Evolutionary conservation across 2,113 vertebrate species (phyloP).

Genomic region (Sturnira hondurensis): DNA sequence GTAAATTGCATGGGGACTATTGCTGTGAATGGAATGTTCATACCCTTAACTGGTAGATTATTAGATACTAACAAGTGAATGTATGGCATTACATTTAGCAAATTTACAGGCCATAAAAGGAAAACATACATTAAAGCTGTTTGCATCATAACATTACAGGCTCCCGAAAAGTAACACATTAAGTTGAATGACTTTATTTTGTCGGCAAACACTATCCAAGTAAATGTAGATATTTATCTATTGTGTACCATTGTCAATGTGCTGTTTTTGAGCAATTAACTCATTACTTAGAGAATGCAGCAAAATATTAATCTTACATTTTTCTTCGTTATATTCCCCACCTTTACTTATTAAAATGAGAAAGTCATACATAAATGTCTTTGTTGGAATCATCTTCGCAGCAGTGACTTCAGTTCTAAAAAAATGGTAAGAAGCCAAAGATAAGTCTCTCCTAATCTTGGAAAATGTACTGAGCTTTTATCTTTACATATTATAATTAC

Average conservation of each 20-base stretch:
- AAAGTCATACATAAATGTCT: not conserved
- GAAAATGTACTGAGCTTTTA: not conserved
- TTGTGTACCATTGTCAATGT: not conserved
- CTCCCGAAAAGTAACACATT: conserved; percentile 6
- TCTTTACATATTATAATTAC: not conserved
- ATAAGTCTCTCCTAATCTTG: not conserved
- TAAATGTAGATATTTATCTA: not conserved
- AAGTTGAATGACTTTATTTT: conserved; percentile 31
- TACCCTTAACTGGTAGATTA: conserved; percentile 17
- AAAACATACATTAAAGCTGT: conserved; percentile 4
- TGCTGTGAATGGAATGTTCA: conserved; percentile 69
- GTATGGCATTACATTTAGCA: not conserved
- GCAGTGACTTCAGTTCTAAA: not conserved
- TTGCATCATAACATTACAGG: not conserved
- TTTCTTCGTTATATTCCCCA: not conserved
- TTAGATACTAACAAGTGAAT: conserved; percentile 62
- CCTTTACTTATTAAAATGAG: not conserved
- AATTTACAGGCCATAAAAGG: conserved; percentile 27
- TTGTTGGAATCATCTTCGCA: not conserved
- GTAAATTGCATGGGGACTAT: conserved; percentile 34
- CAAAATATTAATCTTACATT: not conserved
- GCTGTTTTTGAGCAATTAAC: not conserved
- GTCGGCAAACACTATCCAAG: not conserved
- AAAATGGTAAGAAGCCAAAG: not conserved
- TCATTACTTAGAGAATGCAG: not conserved